Evolutionary conservation across 1,140 invertebrate genomes (phyloP), one percentile per base, ranked within the genome.

Genomic region (Plodia interpunctella): DNA sequence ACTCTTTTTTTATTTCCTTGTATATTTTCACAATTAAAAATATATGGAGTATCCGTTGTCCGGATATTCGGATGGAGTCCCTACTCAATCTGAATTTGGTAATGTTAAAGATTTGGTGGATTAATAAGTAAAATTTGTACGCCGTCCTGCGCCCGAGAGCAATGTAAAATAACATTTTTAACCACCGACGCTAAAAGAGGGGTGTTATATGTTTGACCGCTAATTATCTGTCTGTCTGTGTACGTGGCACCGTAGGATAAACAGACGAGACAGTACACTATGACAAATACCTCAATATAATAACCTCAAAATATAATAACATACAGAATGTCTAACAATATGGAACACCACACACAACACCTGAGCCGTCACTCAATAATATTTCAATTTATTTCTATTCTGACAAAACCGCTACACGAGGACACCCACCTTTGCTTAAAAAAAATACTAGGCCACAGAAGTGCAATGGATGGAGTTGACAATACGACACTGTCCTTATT

Each of bases 371-470:
- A 15, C 38, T 44, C 13, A 44, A 44, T 44, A 44, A 44, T 44
- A 44, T 44, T 44, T 17, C 38, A 44, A 44, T 44, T 44, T 44
- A 44, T n/a, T 44, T 44, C 13, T 44, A 44, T 44, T 44, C 13
- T 15, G 15, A 13, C 15, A 15, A 44, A 44, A 44, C 38, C 38
- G 38, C 38, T 44, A 44, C 38, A 15, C 15, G 8, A n/a, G 38
- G 38, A 44, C 38, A 44, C 38, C 38, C 38, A 44, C 38, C 38
- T 44, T 44, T 44, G 38, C 15, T 44, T 44, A 15, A 44, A 44
- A 44, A 15, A 44, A 44, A 44, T 8, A 44, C 30, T 32, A 44
- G 2, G 13, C n/a, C 38, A 44, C 2, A 3, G 38, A 44, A 5
- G 8, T 44, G 13, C 10, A 15, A 44, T 44, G 38, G 5, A 44